Conservation (phyloP, 2,113 vertebrate species). For the Lutjanus erythropterus region DNA sequence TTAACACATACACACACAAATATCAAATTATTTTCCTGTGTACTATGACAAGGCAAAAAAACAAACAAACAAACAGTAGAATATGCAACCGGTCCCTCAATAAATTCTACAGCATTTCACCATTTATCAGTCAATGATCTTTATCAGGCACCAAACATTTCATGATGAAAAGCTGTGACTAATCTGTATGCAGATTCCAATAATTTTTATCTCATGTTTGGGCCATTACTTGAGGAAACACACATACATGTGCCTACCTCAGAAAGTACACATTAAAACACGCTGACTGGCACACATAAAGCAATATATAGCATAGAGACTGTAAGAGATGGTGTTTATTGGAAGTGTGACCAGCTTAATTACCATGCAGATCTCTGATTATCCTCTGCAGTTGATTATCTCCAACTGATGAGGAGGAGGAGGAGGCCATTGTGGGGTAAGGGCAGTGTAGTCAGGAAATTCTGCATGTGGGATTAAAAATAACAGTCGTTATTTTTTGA, state of each 20-base stretch:
- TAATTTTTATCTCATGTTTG: background rate
- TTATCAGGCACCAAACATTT: background rate
- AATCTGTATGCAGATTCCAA: background rate
- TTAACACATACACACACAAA: background rate
- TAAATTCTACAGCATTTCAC: background rate
- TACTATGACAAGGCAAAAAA: background rate
- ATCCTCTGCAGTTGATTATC: constrained; percentile 96
- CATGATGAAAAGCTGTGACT: background rate
- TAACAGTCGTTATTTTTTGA: background rate
- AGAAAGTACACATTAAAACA: background rate
- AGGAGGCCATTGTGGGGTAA: constrained; percentile 85
- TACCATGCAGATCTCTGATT: constrained; percentile 95
- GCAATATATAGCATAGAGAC: background rate
- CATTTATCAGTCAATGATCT: background rate
- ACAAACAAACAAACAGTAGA: too few species aligned
- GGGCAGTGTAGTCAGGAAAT: constrained; percentile 19
- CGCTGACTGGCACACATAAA: background rate
- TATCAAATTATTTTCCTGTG: background rate
- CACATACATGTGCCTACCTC: background rate
- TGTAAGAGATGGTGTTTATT: background rate
- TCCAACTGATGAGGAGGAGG: constrained; percentile 78
- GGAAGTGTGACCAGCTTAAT: constrained; percentile 2
- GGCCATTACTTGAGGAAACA: background rate
- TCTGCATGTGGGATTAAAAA: constrained; percentile 33
- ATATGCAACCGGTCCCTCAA: background rate